phyloP scores from a whole-genome alignment of 1,140 invertebrate species.

The Scaptomyza montana region DNA sequence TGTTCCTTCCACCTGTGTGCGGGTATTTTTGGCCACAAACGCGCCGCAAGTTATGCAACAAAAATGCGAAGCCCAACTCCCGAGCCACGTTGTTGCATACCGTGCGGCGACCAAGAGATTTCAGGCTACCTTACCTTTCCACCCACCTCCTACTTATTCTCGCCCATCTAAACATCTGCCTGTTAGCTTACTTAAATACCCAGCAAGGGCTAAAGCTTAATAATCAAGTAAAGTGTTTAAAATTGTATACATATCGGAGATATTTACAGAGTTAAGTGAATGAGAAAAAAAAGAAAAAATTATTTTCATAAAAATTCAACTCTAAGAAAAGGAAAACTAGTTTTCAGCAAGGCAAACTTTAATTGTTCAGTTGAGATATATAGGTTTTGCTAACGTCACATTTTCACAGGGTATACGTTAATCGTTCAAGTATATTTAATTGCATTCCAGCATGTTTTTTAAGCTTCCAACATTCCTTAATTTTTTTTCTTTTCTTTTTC shows the following conservation, averaged over 20 bases:
- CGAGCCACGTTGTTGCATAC: conserved; percentile 31
- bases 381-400: neutral
- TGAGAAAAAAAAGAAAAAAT: no score
- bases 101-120: conserved; percentile 43
- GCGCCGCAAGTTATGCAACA: conserved; percentile 78
- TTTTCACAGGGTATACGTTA: conserved; percentile 10
- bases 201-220: no score
- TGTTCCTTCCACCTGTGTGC: conserved; percentile 44
- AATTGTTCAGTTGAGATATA: no score
- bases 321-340: no score
- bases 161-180: neutral
- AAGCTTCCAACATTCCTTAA: conserved; percentile 13
- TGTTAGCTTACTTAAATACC: neutral
- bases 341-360: no score
- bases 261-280: no score
- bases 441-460: conserved; percentile 41
- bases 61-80: conserved; percentile 37
- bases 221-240: no score
- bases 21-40: conserved; percentile 58
- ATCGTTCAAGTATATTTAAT: neutral
- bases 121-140: neutral
- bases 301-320: no score
- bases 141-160: no score
- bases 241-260: no score
- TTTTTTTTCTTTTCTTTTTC: conserved; percentile 2